phyloP scores from a whole-genome alignment of 92 coral and sea anemone genomes.

The Zoanthus sociatus region DNA sequence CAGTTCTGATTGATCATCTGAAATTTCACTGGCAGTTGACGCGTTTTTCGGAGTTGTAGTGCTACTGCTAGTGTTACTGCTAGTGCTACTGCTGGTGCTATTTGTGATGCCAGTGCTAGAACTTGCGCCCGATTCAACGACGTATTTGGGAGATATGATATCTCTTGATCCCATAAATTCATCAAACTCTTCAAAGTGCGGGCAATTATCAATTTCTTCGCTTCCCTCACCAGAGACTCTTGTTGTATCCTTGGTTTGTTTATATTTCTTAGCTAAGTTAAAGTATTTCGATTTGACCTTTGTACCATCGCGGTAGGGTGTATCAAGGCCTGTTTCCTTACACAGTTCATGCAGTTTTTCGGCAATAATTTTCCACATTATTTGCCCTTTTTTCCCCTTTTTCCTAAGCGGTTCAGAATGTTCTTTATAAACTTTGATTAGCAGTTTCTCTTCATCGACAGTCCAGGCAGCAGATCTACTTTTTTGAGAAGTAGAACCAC shows the following conservation, averaged over 20 bases:
- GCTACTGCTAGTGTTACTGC: too few relatives aligned
- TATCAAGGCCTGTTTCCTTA: too few relatives aligned
- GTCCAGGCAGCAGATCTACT: conserved; percentile 12
- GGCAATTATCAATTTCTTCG: not conserved
- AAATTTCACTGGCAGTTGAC: not conserved
- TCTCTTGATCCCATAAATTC: conserved; percentile 9
- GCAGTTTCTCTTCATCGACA: not conserved
- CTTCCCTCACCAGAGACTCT: too few relatives aligned
- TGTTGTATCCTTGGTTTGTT: not conserved
- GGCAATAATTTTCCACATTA: too few relatives aligned
- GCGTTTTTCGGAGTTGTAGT: not conserved
- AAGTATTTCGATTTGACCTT: conserved; percentile 5
- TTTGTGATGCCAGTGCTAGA: not conserved
- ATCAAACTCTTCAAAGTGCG: conserved; percentile 5
- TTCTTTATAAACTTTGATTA: not conserved
- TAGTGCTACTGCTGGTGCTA: not conserved
- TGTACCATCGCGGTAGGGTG: too few relatives aligned
- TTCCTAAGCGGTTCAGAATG: conserved; percentile 1
- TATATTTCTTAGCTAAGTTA: conserved; percentile 13
- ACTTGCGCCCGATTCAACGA: conserved; percentile 6
- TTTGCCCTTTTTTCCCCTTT: too few relatives aligned
- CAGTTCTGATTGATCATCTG: not conserved
- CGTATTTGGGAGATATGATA: conserved; percentile 1
- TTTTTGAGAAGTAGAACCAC: conserved; percentile 1
- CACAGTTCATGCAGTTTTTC: too few relatives aligned